Base-by-base conservation (phyloP, 2,797 vertebrate genomes). In the Prunella strophiata region DNA sequence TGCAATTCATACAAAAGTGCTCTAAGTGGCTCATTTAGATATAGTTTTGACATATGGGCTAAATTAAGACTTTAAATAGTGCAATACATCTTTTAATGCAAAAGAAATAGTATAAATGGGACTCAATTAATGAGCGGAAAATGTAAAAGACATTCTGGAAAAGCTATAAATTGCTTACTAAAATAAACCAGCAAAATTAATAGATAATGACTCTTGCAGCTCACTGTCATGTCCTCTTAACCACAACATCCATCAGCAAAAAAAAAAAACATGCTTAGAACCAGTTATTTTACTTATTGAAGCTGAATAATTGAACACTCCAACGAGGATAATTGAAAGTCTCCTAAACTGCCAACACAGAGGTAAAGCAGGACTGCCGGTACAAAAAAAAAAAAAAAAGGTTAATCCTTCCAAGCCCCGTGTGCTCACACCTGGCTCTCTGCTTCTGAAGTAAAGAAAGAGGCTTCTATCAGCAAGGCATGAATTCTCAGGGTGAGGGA, bases 31-130 rank as follows among this genome's bases (percentile, higher is more conserved):
- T 95, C 84, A 88, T 88, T 93, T 89, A 87, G 74, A 73, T 82
- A 72, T 82, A 77, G 73, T 89, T 96, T 92, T 96, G 85, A 91
- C 89, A 57, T 83, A 96, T 93, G 87, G 73, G 59, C 78, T 95
- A 94, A 94, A 97, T 97, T 96, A 96, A 95, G 89, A 66, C 68
- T 95, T 91, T 95, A 91, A 97, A 95, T 89, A 88, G 88, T 77
- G 80, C 72, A 94, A 96, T 97, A 91, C 66, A 95, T 96, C 85
- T 94, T 96, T 93, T 94, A 93, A 96, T 95, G 88, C 66, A 91
- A 95, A 97, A 93, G 79, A 91, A 97, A 78, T 48, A 68, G 43
- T 71, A 88, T 80, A 96, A 94, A 95, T 95, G 85, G 36, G 66
- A 91, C 61, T 94, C 88, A 94, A 85, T 96, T 96, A 96, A 96